phyloP scores from a whole-genome alignment of 2,888 invertebrate genomes.

The Horisme vitalbata region DNA sequence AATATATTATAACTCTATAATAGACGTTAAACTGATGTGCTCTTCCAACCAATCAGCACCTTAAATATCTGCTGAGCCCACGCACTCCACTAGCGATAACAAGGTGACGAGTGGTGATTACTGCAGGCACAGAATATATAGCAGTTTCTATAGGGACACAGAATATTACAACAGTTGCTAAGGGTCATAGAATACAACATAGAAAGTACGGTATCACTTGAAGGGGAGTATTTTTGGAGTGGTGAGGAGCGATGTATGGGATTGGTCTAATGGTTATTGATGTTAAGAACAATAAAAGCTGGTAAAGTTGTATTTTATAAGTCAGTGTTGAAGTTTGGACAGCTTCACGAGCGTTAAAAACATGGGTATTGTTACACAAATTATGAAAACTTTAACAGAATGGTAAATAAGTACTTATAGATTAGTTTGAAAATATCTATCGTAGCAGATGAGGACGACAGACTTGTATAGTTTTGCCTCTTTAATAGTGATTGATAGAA shows the following conservation, averaged over 20 bases:
- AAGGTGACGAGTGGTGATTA: conserved; percentile 32
- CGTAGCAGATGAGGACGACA: no score
- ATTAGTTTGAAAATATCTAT: no score
- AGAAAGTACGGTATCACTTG: not conserved
- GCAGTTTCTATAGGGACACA: conserved; percentile 1
- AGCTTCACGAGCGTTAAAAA: no score
- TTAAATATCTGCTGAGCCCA: conserved; percentile 23
- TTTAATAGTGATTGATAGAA: no score
- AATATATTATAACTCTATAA: no score
- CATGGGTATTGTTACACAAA: no score
- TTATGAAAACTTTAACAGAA: no score
- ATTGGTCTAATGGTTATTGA: conserved; percentile 9
- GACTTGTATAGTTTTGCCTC: no score
- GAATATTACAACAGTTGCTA: not conserved
- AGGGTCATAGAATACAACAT: not conserved
- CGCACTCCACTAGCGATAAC: conserved; percentile 17
- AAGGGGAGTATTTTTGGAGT: conserved; percentile 11
- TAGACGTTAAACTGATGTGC: not conserved
- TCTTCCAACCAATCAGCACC: conserved; percentile 5
- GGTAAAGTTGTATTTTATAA: not conserved
- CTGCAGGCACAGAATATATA: conserved; percentile 11
- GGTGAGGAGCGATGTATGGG: conserved; percentile 14
- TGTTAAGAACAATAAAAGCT: conserved; percentile 4
- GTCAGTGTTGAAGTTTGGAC: not conserved
- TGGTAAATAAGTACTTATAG: no score